These are phyloP conservation scores for Monochamus saltuarius DNA, from an alignment of 1,140 invertebrate species.

Conservation along the genomic window DNA sequence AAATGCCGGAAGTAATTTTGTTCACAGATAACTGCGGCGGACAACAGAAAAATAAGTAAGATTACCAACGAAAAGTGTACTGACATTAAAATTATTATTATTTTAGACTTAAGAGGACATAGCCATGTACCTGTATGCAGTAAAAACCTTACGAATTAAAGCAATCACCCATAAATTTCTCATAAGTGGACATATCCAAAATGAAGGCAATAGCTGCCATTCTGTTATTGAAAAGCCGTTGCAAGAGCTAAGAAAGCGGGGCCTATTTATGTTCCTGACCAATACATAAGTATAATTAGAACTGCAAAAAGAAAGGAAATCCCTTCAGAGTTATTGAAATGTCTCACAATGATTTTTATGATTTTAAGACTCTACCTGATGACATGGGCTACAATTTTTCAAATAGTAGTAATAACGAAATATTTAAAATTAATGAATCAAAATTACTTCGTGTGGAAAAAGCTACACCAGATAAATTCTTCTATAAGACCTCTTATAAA, in stretches of 20 bases:
- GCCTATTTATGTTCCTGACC: slow-evolving; percentile 23
- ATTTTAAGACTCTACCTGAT: slow-evolving; percentile 28
- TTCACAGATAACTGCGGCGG: slow-evolving; percentile 50
- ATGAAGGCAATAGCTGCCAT: slow-evolving; percentile 43
- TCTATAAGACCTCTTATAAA: neutral
- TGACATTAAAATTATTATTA: neutral
- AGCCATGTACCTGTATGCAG: slow-evolving; percentile 44
- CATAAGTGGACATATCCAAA: slow-evolving; percentile 43
- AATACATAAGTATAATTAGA: slow-evolving; percentile 28
- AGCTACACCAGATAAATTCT: neutral
- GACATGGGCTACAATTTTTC: slow-evolving; percentile 1
- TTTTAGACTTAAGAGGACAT: slow-evolving; percentile 41
- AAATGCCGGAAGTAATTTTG: slow-evolving; percentile 36
- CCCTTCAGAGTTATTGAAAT: slow-evolving; percentile 39
- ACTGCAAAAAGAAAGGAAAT: slow-evolving; percentile 42
- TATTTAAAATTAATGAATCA: neutral
- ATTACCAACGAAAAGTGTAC: slow-evolving; percentile 13
- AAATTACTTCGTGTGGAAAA: neutral
- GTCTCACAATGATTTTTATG: slow-evolving; percentile 27
- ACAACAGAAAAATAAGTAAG: slow-evolving; percentile 47
- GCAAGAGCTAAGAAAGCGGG: slow-evolving; percentile 18
- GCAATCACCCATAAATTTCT: slow-evolving; percentile 44
- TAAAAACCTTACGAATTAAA: slow-evolving; percentile 36
- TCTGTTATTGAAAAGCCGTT: slow-evolving; percentile 36
- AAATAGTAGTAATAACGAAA: neutral